phyloP scores from a whole-genome alignment of 2,888 invertebrate species.

The Cepaea hortensis region DNA sequence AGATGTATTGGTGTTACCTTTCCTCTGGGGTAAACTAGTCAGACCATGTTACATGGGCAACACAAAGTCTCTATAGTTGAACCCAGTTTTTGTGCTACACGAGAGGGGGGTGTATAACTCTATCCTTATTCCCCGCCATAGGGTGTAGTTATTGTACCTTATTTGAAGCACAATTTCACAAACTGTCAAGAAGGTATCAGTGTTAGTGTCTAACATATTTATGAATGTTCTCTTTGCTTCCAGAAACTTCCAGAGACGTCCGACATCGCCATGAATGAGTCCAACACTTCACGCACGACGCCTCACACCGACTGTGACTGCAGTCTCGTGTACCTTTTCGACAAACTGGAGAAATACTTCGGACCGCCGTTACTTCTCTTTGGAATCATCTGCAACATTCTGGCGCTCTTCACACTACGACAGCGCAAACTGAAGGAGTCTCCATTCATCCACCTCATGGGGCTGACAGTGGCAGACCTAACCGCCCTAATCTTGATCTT shows the following conservation, averaged over 20 bases:
- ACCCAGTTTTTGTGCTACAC: no score
- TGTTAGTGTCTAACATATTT: not conserved
- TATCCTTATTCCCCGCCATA: no score
- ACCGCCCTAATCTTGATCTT: constrained; percentile 66
- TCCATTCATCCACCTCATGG: constrained; percentile 72
- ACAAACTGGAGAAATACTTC: constrained; percentile 54
- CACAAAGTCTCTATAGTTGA: no score
- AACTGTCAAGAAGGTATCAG: no score
- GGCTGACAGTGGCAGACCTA: constrained; percentile 70
- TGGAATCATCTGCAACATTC: constrained; percentile 70
- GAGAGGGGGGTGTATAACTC: no score
- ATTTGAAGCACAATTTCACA: no score
- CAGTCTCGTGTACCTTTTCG: not conserved
- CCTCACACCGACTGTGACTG: not conserved
- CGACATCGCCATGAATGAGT: not conserved
- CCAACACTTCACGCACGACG: not conserved
- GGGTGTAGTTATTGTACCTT: no score
- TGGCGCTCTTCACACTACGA: constrained; percentile 70
- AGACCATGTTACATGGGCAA: no score
- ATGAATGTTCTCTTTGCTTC: no score
- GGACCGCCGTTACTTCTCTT: constrained; percentile 68
- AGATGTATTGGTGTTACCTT: no score
- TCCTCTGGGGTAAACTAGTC: no score
- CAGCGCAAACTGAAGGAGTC: constrained; percentile 70
- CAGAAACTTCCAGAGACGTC: no score